Conservation (phyloP, 2,113 vertebrate genomes). For the Piprites chloris region DNA sequence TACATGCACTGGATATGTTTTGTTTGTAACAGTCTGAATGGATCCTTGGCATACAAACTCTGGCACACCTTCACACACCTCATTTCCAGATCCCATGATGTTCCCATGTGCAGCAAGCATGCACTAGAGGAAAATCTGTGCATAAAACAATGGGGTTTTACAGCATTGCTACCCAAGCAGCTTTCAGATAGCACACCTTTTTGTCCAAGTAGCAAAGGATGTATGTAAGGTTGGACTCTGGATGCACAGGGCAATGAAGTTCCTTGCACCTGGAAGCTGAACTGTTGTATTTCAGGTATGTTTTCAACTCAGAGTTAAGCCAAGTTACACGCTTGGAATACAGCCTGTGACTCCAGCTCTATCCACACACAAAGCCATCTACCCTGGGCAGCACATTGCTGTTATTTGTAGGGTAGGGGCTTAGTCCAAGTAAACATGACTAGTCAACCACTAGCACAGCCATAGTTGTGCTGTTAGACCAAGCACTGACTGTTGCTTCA, state of each 20-base stretch:
- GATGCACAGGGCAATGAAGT: not conserved
- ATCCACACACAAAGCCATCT: not conserved
- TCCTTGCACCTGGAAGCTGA: not conserved
- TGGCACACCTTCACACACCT: not conserved
- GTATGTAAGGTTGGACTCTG: not conserved
- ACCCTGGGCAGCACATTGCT: not conserved
- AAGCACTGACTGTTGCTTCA: not conserved
- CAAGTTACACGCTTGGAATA: not conserved
- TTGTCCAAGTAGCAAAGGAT: not conserved
- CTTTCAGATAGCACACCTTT: not conserved
- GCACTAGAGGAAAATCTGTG: not conserved
- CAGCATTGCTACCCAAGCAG: not conserved
- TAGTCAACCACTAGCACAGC: not conserved
- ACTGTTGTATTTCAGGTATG: not conserved
- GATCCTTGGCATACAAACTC: not conserved
- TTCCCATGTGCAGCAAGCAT: not conserved
- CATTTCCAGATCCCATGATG: not conserved
- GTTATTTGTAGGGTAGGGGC: not conserved
- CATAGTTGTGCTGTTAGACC: not conserved
- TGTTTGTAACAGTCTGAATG: not conserved
- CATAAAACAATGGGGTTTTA: not conserved
- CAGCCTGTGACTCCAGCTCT: not conserved
- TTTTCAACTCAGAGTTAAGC: not conserved
- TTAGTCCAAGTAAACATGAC: not conserved
- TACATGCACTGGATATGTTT: conserved; percentile 40